Conservation (phyloP, 2,888 invertebrate species). For the Palloptera scutellata region DNA sequence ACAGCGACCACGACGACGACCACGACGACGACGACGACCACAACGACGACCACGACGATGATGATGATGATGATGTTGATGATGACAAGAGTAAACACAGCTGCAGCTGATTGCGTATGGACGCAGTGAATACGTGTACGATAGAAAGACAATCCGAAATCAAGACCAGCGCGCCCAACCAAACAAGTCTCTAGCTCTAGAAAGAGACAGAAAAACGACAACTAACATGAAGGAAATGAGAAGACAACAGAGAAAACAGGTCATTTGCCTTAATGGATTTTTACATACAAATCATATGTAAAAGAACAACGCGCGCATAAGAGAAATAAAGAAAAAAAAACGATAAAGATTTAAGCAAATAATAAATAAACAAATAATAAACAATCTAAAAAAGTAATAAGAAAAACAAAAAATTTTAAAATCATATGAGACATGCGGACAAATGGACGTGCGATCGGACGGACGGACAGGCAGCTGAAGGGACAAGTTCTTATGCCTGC, state of each 20-base stretch:
- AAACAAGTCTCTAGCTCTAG: not conserved
- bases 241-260: constrained; percentile 29
- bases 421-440: constrained; percentile 9
- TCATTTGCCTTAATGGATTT: constrained; percentile 33
- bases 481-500: constrained; percentile 5
- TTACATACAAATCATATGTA: constrained; percentile 24
- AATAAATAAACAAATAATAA: constrained; percentile 1
- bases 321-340: not conserved
- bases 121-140: not conserved
- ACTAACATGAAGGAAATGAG: constrained; percentile 2
- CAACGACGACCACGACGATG: too few relatives aligned
- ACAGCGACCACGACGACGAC: not conserved
- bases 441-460: constrained; percentile 12
- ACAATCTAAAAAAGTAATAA: not conserved
- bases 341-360: constrained; percentile 12
- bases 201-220: constrained; percentile 6
- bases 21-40: too few relatives aligned
- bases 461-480: constrained; percentile 6
- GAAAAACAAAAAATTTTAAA: too few relatives aligned
- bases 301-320: not conserved
- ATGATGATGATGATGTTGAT: constrained; percentile 17
- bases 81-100: constrained; percentile 45
- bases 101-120: constrained; percentile 45
- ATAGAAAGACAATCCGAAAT: not conserved
- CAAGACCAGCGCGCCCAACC: too few relatives aligned